Base-by-base conservation (phyloP, 1,140 invertebrate genomes). In the Steinernema khuongi region DNA sequence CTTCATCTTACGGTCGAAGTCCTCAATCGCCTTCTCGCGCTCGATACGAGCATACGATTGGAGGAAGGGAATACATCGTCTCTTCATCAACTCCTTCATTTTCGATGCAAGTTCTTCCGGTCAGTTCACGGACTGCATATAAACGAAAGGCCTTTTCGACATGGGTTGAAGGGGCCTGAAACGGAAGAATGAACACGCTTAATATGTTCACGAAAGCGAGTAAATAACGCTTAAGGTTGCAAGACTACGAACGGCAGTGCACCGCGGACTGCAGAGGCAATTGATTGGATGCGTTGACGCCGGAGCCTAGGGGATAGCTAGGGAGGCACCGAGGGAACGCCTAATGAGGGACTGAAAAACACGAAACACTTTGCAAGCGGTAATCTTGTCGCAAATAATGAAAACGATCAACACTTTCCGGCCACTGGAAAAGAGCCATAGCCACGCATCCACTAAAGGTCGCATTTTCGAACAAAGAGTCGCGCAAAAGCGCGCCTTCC, bases 1-100 rank as follows among this genome's bases (percentile, higher is more conserved):
- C 50, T 60, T 60, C 50, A 60, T 60, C 50, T 60, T 60, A 4
- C 50, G 7, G 19, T 60, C 50, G 50, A 60, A 60, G 26, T 60
- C 50, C 26, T 60, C 50, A 26, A 60, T 60, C 50, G 50, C 50
- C 50, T 60, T 60, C 50, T 60, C 14, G 19, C 50, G 50, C 22
- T 60, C 50, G 22, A 60, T 60, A 17, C 50, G 50, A 26, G 50
- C 50, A 22, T 60, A 60, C 19, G 50, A 7, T 22, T 60, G 50
- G 14, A 60, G 50, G 50, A 60, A 60, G 14, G 50, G 50, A 60
- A 60, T 60, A 11, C 11, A 11, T 26, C 22, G 11, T 22, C 19
- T 11, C 19, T 60, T 26, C 50, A 17, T 60, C 36, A 7, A 41
- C 7, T 41, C 36, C 36, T 41, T 41, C 36, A 41, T 41, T 41